Percentiles rank a stretch among this genome's conserved stretches.
Evolutionary conservation across 2,888 invertebrate species (phyloP).

Genomic region (Acanthosepion lycidas): DNA sequence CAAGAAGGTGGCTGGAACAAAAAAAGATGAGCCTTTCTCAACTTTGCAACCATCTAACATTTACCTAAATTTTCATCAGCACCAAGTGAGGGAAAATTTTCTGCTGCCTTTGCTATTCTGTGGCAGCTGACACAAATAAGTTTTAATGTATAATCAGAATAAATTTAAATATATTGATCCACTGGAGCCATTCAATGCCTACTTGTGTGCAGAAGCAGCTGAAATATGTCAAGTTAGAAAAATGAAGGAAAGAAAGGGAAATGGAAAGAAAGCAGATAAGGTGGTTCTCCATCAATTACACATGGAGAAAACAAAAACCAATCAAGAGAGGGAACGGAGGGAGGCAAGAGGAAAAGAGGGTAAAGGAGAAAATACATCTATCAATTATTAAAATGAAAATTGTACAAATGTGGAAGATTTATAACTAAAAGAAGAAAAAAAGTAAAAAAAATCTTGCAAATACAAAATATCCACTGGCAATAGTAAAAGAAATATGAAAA

Average conservation of each 20-base stretch:
- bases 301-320: slow-evolving; percentile 11
- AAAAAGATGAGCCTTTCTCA: background rate
- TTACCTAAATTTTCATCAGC: background rate
- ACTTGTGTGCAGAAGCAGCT: slow-evolving; percentile 33
- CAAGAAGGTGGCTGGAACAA: background rate
- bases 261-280: background rate
- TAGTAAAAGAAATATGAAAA: background rate
- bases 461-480: background rate
- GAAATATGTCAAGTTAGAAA: background rate
- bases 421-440: background rate
- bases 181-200: slow-evolving; percentile 22
- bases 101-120: background rate
- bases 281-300: slow-evolving; percentile 33
- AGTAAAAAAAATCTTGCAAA: slow-evolving; percentile 2
- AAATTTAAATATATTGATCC: slow-evolving; percentile 33
- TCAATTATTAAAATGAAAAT: slow-evolving; percentile 15
- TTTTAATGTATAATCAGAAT: slow-evolving; percentile 33
- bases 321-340: background rate
- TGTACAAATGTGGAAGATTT: slow-evolving; percentile 24
- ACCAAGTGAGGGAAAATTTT: background rate
- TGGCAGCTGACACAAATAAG: slow-evolving; percentile 33
- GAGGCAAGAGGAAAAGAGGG: background rate
- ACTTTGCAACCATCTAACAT: background rate
- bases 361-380: background rate
- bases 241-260: background rate